Conservation (phyloP, 1,140 invertebrate genomes). For the Chlorops oryzae region DNA sequence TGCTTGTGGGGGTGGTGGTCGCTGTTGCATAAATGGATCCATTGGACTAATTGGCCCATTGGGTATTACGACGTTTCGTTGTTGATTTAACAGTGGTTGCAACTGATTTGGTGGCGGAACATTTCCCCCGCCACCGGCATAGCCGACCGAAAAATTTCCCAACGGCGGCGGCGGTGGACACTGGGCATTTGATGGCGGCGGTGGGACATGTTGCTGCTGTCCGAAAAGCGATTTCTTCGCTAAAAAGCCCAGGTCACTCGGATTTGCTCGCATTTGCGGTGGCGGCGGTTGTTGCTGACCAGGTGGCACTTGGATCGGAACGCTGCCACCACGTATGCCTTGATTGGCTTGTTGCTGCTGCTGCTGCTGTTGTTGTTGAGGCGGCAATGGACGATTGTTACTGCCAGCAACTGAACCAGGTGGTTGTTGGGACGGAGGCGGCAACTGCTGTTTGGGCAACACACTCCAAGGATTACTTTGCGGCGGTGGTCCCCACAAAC, state of each 20-base stretch:
- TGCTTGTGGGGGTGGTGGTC: conserved; percentile 26
- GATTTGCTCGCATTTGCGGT: conserved; percentile 31
- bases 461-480: conserved; percentile 45
- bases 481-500: conserved; percentile 42
- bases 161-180: conserved; percentile 30
- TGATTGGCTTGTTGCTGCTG: conserved; percentile 20
- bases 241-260: conserved; percentile 37
- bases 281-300: conserved; percentile 18
- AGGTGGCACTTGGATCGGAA: conserved; percentile 22
- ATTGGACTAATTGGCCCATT: conserved; percentile 45
- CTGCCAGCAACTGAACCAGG: conserved; percentile 22
- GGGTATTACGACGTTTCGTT: conserved; percentile 32
- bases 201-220: conserved; percentile 19
- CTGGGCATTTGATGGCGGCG: conserved; percentile 14
- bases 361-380: conserved; percentile 20
- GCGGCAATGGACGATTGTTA: conserved; percentile 23
- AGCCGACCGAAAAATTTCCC: conserved; percentile 20
- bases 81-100: conserved; percentile 29
- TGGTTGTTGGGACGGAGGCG: conserved; percentile 10
- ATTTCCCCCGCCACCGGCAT: conserved; percentile 14
- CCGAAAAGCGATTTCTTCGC: conserved; percentile 40
- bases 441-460: conserved; percentile 31
- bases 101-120: conserved; percentile 14
- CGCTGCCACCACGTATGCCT: conserved; percentile 34
- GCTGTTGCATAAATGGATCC: conserved; percentile 23